Conservation (phyloP, 2,113 vertebrate species). For the Chionomys nivalis region DNA sequence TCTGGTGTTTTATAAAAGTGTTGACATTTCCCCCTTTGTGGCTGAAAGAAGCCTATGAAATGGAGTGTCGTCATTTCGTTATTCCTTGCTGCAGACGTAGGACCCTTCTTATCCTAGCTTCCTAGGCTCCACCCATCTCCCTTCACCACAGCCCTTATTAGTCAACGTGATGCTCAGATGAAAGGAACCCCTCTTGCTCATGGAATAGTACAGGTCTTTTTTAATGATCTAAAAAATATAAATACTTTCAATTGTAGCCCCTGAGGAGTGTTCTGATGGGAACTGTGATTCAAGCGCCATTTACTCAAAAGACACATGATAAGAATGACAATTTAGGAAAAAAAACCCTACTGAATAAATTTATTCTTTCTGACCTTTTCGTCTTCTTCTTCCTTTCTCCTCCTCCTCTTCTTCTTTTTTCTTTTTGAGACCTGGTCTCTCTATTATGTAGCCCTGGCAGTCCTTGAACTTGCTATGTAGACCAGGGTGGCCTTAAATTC, state of each 20-base stretch:
- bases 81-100: background rate
- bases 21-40: slow-evolving; percentile 8
- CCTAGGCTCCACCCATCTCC: background rate
- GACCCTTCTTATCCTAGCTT: background rate
- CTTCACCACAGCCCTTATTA: background rate
- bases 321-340: background rate
- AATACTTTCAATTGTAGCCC: background rate
- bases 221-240: background rate
- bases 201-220: background rate
- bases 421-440: background rate
- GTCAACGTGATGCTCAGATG: background rate
- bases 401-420: background rate
- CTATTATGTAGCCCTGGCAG: background rate
- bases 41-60: slow-evolving; percentile 4
- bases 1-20: background rate
- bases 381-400: background rate
- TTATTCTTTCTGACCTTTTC: background rate
- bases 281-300: background rate
- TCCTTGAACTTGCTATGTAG: background rate
- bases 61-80: background rate
- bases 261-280: background rate
- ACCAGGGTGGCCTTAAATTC: background rate
- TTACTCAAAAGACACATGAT: slow-evolving; percentile 23
- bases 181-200: background rate
- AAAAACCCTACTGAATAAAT: slow-evolving; percentile 13